Base-by-base conservation (phyloP, 2,888 invertebrate species). In the Eurytoma adleriae region DNA sequence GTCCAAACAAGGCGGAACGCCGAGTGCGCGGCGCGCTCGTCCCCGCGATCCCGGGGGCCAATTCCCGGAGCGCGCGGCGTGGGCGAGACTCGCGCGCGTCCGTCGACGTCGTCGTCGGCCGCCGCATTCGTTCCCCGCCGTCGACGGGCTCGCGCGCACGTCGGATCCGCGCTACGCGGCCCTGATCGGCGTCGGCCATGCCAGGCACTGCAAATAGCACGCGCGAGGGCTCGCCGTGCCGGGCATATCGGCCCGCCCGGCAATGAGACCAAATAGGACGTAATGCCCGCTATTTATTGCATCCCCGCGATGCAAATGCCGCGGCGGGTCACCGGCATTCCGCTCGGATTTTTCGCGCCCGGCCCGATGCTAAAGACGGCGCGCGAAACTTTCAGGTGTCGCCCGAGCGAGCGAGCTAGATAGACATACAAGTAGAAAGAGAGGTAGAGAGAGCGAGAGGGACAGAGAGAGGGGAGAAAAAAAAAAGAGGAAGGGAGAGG, bases 281-380 rank as follows among this genome's bases (percentile, higher is more conserved):
- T 85, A 86, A 88, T 86, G 87, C 86, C 81, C 83, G 86, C 87
- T 86, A 89, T 89, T 89, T 86, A 87, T 88, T 86, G 87, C 86
- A 87, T 87, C 85, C 86, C 83, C 85, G 86, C 84, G 85, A 87
- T 87, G 87, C 87, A 85, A 87, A 88, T 87, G 86, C 87, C 87
- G 85, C 83, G 83, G 84, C 85, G 84, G 86, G 87, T 88, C 88
- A 86, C 69, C 84, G 85, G 85, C 84, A 88, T 88, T 88, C 86
- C 85, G 81, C 83, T 83, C 83, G 85, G 85, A 86, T 86, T 87
- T 87, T 86, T 85, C 83, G 85, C 85, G 80, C 54, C 59, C 30
- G 59, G 24, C 64, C 24, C 56, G 74, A 56, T 27, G 73, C 66
- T 40, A 56, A 48, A 67, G 68, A 50, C 75, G 52, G 72, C 50